Evolutionary conservation across 2,797 vertebrate species (phyloP).

Genomic region (Propithecus perrieri): DNA sequence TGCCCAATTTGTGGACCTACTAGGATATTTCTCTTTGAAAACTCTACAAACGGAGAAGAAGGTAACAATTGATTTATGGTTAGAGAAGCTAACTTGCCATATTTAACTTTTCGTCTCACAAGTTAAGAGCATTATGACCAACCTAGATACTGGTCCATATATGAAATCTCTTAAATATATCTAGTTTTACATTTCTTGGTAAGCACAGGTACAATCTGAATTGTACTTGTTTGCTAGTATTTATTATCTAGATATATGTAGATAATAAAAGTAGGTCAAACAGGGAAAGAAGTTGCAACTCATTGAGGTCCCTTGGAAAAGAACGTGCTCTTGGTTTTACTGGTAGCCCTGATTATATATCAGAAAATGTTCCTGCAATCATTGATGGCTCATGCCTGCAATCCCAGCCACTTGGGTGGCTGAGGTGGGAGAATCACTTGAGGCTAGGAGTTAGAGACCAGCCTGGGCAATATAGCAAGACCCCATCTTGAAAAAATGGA

Average conservation of each 20-base stretch:
- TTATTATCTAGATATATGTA: not conserved
- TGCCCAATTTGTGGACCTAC: constrained; percentile 98
- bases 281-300: not conserved
- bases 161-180: not conserved
- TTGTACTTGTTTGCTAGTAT: not conserved
- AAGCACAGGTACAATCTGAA: not conserved
- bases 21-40: constrained; percentile 99
- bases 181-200: not conserved
- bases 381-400: not conserved
- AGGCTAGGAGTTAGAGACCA: not conserved
- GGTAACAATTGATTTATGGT: constrained; percentile 82
- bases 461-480: not conserved
- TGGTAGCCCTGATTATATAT: too few relatives aligned
- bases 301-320: not conserved
- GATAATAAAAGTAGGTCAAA: not conserved
- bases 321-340: not conserved
- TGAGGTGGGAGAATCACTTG: not conserved
- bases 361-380: not conserved
- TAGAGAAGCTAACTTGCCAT: not conserved
- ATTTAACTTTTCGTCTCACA: not conserved
- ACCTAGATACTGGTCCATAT: too few relatives aligned
- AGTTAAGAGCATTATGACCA: not conserved
- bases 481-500: not conserved
- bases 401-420: not conserved
- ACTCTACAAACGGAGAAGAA: constrained; percentile 99